These are phyloP conservation scores for Buathra laborator DNA, from an alignment of 2,888 invertebrate genomes.

Conservation along the genomic window DNA sequence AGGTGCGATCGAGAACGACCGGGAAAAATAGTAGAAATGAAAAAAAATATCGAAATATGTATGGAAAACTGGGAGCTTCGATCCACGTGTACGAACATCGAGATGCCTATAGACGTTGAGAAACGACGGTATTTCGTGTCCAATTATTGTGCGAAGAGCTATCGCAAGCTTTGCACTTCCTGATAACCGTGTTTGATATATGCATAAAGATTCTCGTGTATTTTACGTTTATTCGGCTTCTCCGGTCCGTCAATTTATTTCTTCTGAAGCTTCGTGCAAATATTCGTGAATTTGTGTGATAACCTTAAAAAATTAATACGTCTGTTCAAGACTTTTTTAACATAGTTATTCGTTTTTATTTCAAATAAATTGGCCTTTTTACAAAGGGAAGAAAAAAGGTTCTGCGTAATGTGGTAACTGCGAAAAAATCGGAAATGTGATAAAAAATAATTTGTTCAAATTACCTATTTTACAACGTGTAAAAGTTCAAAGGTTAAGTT, in stretches of 20 bases:
- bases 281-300: background rate
- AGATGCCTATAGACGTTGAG: background rate
- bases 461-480: background rate
- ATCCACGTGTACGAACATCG: slow-evolving; percentile 25
- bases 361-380: no score
- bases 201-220: background rate
- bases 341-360: no score
- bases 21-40: slow-evolving; percentile 32
- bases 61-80: slow-evolving; percentile 36
- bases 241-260: background rate
- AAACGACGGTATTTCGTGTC: slow-evolving; percentile 17
- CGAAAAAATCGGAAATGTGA: no score
- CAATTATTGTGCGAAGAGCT: background rate
- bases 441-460: background rate
- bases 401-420: no score
- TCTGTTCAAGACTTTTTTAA: background rate
- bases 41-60: background rate
- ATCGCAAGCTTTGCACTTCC: slow-evolving; percentile 5
- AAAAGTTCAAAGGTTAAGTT: background rate
- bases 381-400: no score
- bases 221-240: background rate
- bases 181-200: slow-evolving; percentile 7
- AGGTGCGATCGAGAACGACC: slow-evolving; percentile 51
- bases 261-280: background rate
- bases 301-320: background rate